phyloP scores from a whole-genome alignment of 2,888 invertebrate genomes.

The Cecidostiba fungosa region DNA sequence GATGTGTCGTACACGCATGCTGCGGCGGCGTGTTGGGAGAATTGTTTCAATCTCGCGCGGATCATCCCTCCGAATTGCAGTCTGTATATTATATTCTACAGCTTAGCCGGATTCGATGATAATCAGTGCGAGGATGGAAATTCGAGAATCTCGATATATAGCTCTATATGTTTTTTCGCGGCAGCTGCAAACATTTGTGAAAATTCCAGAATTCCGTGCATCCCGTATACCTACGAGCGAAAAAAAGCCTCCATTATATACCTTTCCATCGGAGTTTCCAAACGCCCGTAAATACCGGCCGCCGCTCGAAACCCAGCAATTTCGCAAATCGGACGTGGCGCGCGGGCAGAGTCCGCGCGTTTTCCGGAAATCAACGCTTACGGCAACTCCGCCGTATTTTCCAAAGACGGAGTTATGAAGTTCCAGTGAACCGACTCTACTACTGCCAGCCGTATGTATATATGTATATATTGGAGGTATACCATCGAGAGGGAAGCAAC shows the following conservation, averaged over 20 bases:
- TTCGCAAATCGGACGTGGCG: conserved; percentile 21
- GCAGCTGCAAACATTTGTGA: no score
- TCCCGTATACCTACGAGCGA: background rate
- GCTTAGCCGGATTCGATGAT: no score
- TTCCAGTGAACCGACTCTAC: background rate
- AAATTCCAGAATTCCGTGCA: background rate
- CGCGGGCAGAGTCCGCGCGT: background rate
- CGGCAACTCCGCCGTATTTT: conserved; percentile 24
- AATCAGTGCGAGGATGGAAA: no score
- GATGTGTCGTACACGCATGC: background rate
- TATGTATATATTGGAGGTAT: background rate
- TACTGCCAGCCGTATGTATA: background rate
- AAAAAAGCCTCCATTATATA: background rate
- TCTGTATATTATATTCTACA: no score
- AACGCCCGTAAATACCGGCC: conserved; percentile 7
- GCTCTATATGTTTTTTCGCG: no score
- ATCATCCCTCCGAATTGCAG: no score
- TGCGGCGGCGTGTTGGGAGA: no score
- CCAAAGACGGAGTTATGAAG: conserved; percentile 39
- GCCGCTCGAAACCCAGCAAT: conserved; percentile 27
- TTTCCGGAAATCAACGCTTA: conserved; percentile 42
- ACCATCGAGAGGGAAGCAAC: background rate
- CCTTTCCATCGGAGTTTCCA: background rate
- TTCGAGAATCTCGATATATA: no score
- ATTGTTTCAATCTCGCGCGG: no score